Conservation (phyloP, 2,888 invertebrate genomes). For the Silvanus unidentatus region DNA sequence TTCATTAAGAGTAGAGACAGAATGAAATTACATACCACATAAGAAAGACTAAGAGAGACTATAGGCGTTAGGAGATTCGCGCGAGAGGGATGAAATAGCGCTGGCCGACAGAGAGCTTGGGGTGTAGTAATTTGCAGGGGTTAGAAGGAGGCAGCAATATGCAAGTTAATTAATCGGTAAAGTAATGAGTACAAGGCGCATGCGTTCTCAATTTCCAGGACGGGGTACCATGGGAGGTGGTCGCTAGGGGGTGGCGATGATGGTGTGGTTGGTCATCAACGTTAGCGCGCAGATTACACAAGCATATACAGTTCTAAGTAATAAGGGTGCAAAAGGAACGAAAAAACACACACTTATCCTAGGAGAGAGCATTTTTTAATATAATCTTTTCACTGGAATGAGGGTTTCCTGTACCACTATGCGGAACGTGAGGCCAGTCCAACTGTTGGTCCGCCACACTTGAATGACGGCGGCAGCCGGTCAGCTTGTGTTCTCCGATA, state of each 20-base stretch:
- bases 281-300: conserved; percentile 52
- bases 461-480: neutral
- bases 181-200: conserved; percentile 49
- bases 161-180: conserved; percentile 51
- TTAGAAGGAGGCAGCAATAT: conserved; percentile 47
- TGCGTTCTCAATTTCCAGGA: conserved; percentile 32
- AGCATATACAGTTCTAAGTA: conserved; percentile 17
- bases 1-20: conserved; percentile 48
- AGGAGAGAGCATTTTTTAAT: conserved; percentile 6
- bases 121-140: conserved; percentile 41
- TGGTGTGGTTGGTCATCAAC: conserved; percentile 40
- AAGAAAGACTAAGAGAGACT: conserved; percentile 40
- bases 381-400: conserved; percentile 8
- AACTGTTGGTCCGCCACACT: neutral
- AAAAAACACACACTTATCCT: conserved; percentile 2
- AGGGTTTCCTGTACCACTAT: conserved; percentile 2
- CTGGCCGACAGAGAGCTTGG: conserved; percentile 29
- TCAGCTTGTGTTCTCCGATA: neutral
- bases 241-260: conserved; percentile 16
- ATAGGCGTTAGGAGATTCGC: conserved; percentile 28
- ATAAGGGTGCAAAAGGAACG: conserved; percentile 3
- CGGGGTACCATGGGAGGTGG: conserved; percentile 33
- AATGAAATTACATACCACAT: conserved; percentile 49
- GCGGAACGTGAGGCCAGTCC: too few relatives aligned
- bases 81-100: conserved; percentile 28